Percentiles rank a stretch among this genome's conserved stretches.
Conservation (phyloP, 2,797 vertebrate genomes). For the Labroides dimidiatus region DNA sequence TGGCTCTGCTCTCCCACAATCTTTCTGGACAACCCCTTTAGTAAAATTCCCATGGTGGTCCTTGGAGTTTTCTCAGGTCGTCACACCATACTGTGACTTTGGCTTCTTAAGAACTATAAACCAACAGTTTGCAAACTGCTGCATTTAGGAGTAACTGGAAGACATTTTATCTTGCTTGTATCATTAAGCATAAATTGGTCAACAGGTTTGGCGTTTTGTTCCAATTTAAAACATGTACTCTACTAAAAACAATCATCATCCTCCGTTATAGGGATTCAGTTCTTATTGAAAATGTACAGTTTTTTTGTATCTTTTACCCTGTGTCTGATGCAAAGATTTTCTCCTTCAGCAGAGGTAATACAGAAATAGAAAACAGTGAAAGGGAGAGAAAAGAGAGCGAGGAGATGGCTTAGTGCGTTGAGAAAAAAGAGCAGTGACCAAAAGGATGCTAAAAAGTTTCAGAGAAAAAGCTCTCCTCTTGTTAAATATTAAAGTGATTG, state of each 20-base stretch:
- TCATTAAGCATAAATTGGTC: background rate
- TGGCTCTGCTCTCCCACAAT: conserved; percentile 86
- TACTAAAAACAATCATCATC: conserved; percentile 8
- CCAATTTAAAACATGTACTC: background rate
- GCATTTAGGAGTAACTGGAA: conserved; percentile 2
- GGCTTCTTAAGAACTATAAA: conserved; percentile 21
- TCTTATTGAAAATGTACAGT: conserved; percentile 7
- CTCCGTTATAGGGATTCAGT: background rate
- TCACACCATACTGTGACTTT: conserved; percentile 42
- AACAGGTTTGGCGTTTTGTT: background rate
- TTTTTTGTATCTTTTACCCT: conserved; percentile 31
- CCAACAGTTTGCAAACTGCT: background rate
- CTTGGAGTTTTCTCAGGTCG: conserved; percentile 63
- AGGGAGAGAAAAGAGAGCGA: conserved; percentile 5
- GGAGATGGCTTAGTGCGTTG: conserved; percentile 29
- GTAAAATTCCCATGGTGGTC: conserved; percentile 91
- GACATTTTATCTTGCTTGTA: background rate
- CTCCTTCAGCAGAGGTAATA: conserved; percentile 50
- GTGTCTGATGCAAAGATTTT: conserved; percentile 48
- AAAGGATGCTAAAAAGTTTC: conserved; percentile 65
- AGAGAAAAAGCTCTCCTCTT: conserved; percentile 75
- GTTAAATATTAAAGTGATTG: conserved; percentile 82
- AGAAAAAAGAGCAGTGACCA: conserved; percentile 48
- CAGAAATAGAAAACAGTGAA: conserved; percentile 53
- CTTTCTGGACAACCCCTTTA: conserved; percentile 86